phyloP scores from a whole-genome alignment of 2,797 vertebrate genomes.

The Platyrinchus mystaceus region DNA sequence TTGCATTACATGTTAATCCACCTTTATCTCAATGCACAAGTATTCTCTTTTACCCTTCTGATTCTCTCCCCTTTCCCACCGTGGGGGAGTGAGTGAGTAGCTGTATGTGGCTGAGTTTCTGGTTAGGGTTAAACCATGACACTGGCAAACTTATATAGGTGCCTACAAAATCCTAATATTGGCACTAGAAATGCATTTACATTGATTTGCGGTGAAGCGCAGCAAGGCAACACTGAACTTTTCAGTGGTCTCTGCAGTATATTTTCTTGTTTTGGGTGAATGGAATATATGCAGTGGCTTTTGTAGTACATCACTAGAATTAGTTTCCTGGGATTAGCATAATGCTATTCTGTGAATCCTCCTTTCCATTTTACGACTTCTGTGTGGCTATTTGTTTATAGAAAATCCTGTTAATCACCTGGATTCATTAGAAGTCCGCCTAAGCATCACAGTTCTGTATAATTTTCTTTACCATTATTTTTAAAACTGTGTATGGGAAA shows the following conservation, averaged over 20 bases:
- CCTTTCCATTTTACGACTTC: conserved; percentile 71
- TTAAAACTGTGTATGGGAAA: conserved; percentile 64
- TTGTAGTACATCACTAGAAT: conserved; percentile 74
- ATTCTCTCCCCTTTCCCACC: not conserved
- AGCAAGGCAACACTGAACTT: conserved; percentile 56
- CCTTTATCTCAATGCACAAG: no score
- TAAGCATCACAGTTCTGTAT: conserved; percentile 71
- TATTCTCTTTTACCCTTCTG: not conserved
- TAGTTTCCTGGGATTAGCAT: conserved; percentile 78
- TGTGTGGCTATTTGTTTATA: conserved; percentile 74
- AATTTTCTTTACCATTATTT: conserved; percentile 71
- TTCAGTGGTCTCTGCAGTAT: conserved; percentile 66
- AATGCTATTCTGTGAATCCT: conserved; percentile 72
- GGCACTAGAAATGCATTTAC: not conserved
- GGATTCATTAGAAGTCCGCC: conserved; percentile 75
- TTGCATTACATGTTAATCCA: not conserved
- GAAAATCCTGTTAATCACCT: conserved; percentile 74
- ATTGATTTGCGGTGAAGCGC: conserved; percentile 34
- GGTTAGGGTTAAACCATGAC: not conserved
- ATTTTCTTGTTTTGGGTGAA: conserved; percentile 70
- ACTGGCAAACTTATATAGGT: not conserved
- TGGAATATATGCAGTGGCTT: conserved; percentile 14
- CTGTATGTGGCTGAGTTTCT: not conserved
- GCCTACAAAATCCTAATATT: not conserved
- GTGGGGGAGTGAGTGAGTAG: not conserved